These are phyloP conservation scores for Aphodius sticticus DNA, from an alignment of 2,888 invertebrate species.

Conservation along the genomic window DNA sequence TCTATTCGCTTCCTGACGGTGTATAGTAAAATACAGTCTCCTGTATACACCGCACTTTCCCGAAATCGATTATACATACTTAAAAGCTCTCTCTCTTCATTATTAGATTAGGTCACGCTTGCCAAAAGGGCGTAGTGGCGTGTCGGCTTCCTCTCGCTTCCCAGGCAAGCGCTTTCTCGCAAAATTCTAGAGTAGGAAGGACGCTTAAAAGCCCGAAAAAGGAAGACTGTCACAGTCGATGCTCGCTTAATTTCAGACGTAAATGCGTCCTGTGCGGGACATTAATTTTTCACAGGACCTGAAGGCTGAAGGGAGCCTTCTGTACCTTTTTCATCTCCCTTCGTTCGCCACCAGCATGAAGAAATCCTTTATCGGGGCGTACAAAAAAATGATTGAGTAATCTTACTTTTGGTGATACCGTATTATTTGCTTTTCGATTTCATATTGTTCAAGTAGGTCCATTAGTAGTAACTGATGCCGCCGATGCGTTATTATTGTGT, in stretches of 20 bases:
- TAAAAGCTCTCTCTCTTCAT: not conserved
- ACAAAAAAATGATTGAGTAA: no score
- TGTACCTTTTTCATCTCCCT: not conserved
- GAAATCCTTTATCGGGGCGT: not conserved
- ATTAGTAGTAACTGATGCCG: no score
- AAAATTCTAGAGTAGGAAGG: not conserved
- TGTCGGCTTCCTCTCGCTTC: no score
- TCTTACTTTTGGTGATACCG: no score
- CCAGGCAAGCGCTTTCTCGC: not conserved
- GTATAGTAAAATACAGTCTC: no score
- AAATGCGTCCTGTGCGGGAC: not conserved
- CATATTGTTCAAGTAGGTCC: no score
- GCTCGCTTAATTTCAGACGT: not conserved
- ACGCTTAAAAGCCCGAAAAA: not conserved
- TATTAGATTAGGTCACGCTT: not conserved
- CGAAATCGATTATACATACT: not conserved
- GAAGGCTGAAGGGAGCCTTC: not conserved
- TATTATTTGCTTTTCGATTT: no score
- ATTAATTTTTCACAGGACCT: not conserved
- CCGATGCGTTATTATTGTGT: no score
- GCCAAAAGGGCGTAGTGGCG: not conserved
- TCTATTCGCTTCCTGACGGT: no score
- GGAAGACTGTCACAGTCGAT: not conserved
- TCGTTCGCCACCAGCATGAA: not conserved
- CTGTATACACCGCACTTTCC: not conserved